Conservation (phyloP, 2,888 invertebrate species). For the Adelognathus sp. region DNA sequence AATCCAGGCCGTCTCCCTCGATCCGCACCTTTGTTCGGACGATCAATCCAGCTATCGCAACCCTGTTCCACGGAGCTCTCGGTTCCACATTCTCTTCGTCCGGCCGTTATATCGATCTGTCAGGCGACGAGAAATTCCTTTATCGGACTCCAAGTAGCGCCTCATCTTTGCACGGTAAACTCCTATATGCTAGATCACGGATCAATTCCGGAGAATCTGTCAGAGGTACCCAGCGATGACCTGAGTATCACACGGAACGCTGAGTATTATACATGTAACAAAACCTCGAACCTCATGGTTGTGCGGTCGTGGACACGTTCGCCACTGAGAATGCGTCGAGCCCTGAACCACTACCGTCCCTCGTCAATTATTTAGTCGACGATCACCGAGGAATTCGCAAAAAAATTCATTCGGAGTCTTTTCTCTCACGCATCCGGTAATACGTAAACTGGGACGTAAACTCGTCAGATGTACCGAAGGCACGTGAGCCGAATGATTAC, state of each 20-base stretch:
- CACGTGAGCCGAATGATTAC: background rate
- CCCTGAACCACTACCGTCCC: background rate
- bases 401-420: background rate
- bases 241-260: background rate
- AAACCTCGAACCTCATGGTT: background rate
- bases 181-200: background rate
- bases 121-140: constrained; percentile 46
- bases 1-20: constrained; percentile 45
- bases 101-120: constrained; percentile 38
- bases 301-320: background rate
- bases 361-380: background rate
- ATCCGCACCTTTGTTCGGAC: constrained; percentile 26
- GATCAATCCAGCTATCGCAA: constrained; percentile 50
- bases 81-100: background rate
- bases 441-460: background rate
- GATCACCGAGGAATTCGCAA: background rate
- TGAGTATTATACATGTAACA: background rate
- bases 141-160: constrained; percentile 3
- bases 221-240: background rate
- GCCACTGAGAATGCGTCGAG: background rate
- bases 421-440: background rate
- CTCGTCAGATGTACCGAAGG: background rate
- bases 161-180: constrained; percentile 10
- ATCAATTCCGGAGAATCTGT: constrained; percentile 12
- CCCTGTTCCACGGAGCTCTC: constrained; percentile 1